Conservation (phyloP, 2,113 vertebrate genomes). For the Bos taurus region ARS-UCD2.0 NC_037332.1:26147001-26147500, state of each 20-base stretch:
- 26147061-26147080: not conserved
- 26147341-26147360: not conserved
- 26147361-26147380: not conserved
- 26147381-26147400: not conserved
- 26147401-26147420: not conserved
- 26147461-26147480: not conserved
- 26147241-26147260: not conserved
- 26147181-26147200: not conserved
- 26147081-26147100: not conserved
- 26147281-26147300: not conserved
- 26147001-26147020: not conserved
- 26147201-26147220: not conserved
- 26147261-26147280: not conserved
- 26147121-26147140: not conserved
- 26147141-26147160: not conserved
- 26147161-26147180: not conserved
- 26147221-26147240: not conserved
- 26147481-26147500: not conserved
- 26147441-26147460: not conserved
- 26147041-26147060: not conserved
- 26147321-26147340: not conserved
- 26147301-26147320: not conserved
- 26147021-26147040: not conserved
- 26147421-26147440: not conserved
- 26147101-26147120: not conserved